A percentile compares a stretch with the other conserved stretches of the same genome.
Evolutionary conservation across 2,113 vertebrate species (phyloP).

Genomic region (Calidris pugnax): DNA sequence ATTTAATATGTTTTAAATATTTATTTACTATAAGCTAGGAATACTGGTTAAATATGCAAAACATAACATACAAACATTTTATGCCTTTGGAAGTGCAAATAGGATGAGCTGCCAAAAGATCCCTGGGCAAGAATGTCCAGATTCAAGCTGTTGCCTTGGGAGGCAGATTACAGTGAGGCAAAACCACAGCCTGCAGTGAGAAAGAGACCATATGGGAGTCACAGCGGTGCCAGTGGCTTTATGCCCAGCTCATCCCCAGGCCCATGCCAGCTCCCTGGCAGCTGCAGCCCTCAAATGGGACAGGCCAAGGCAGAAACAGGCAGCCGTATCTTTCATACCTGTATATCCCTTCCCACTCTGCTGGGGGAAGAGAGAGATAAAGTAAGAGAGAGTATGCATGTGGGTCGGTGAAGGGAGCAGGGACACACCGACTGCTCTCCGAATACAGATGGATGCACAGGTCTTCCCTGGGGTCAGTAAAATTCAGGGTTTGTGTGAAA

Average conservation of each 20-base stretch:
- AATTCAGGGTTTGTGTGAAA: background rate
- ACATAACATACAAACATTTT: slow-evolving; percentile 21
- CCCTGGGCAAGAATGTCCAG: slow-evolving; percentile 30
- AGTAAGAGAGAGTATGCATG: background rate
- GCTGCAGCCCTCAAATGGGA: background rate
- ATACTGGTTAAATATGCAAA: background rate
- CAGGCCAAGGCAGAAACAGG: background rate
- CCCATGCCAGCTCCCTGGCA: background rate
- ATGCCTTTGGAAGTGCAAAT: slow-evolving; percentile 11
- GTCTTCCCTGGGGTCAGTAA: background rate
- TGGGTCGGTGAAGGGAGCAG: background rate
- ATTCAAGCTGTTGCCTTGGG: slow-evolving; percentile 34
- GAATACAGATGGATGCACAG: background rate
- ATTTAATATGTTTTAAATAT: background rate
- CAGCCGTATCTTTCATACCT: background rate
- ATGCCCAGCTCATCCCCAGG: background rate
- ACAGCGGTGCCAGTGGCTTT: background rate
- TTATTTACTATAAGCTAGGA: background rate
- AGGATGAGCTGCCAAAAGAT: slow-evolving; percentile 26
- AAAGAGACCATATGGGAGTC: slow-evolving; percentile 25
- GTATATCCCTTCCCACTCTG: background rate
- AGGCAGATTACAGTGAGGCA: background rate
- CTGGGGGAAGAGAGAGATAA: background rate
- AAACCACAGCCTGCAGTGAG: background rate
- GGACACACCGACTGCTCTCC: background rate